phyloP scores from a whole-genome alignment of 2,888 invertebrate genomes.

The Cancer borealis region DNA sequence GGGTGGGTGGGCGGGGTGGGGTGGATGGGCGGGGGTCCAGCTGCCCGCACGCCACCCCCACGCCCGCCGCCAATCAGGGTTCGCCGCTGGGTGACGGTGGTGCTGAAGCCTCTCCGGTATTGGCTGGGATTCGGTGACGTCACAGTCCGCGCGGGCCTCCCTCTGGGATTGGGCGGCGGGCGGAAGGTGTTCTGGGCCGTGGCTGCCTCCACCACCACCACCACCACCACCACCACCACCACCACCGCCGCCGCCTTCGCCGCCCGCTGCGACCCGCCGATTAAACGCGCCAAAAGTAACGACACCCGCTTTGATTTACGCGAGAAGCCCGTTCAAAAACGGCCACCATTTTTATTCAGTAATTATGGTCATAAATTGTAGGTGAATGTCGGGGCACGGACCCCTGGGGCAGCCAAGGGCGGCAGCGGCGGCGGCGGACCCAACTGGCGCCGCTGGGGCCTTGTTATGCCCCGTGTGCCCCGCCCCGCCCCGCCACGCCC shows the following conservation, averaged over 20 bases:
- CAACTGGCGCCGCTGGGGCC: not conserved
- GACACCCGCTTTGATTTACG: constrained; percentile 75
- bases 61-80: constrained; percentile 50
- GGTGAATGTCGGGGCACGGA: constrained; percentile 68
- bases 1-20: constrained; percentile 47
- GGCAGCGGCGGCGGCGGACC: constrained; percentile 40
- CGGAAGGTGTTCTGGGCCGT: constrained; percentile 42
- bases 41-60: constrained; percentile 4
- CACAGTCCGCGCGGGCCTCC: constrained; percentile 54
- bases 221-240: not conserved
- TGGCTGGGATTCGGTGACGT: constrained; percentile 67
- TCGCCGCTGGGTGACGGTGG: constrained; percentile 39
- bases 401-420: constrained; percentile 61
- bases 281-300: constrained; percentile 75
- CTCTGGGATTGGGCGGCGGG: constrained; percentile 42
- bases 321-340: constrained; percentile 74
- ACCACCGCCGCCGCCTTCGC: constrained; percentile 30
- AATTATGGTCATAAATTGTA: constrained; percentile 77
- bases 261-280: constrained; percentile 73
- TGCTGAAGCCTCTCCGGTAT: constrained; percentile 58
- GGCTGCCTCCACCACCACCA: not conserved
- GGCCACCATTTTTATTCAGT: constrained; percentile 77
- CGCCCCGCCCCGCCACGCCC: constrained; percentile 11
- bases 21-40: constrained; percentile 45
- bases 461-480: not conserved